These are phyloP conservation scores for Tuta absoluta DNA, from an alignment of 2,888 invertebrate genomes.

Conservation along the genomic window DNA sequence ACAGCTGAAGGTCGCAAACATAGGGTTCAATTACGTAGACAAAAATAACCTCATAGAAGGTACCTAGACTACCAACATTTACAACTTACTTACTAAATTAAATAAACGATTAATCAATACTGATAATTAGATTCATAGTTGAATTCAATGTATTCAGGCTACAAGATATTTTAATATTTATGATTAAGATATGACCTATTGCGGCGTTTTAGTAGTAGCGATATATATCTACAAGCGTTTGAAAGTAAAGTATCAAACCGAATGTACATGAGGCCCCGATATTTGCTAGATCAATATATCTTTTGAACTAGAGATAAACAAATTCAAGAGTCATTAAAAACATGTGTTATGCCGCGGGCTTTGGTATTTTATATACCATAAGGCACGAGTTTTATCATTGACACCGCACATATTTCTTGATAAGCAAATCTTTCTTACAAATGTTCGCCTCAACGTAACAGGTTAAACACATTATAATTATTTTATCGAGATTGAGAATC, in stretches of 20 bases:
- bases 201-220: not conserved
- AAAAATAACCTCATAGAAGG: not conserved
- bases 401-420: conserved; percentile 30
- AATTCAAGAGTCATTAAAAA: conserved; percentile 27
- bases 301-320: conserved; percentile 30
- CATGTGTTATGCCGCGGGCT: conserved; percentile 31
- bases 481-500: conserved; percentile 27
- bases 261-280: not conserved
- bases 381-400: conserved; percentile 26
- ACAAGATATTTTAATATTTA: not conserved
- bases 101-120: not conserved
- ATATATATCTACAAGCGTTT: not conserved
- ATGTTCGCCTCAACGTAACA: conserved; percentile 20
- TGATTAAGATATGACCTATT: not conserved
- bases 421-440: conserved; percentile 34
- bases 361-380: conserved; percentile 7
- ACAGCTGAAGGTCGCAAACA: conserved; percentile 14
- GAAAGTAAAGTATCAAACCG: not conserved
- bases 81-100: not conserved
- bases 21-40: not conserved
- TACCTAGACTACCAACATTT: not conserved
- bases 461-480: conserved; percentile 23
- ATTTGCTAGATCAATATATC: conserved; percentile 20
- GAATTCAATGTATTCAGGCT: not conserved
- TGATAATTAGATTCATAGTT: not conserved